Base-by-base conservation (phyloP, 2,113 vertebrate species). In the Hymenochirus boettgeri region DNA sequence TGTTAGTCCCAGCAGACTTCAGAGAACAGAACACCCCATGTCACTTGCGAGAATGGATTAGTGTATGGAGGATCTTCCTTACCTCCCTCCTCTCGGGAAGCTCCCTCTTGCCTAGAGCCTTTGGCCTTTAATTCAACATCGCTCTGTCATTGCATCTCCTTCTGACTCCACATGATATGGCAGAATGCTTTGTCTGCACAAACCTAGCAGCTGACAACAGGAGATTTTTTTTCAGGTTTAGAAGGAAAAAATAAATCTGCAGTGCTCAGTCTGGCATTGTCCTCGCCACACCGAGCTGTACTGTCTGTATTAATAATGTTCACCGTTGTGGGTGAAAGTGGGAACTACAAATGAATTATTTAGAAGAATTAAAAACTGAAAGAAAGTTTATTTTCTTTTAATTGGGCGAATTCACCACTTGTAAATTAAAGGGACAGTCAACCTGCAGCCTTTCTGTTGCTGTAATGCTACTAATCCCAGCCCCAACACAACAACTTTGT, bases 111-210 rank as follows among this genome's bases (percentile, higher is more conserved):
- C 52, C 62, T 52, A 51, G 8, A 31, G 62, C 62, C 15, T 22
- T 56, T 37, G 35, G 45, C 62, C 62, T 64, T 64, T 56, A 39
- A 64, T 64, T 64, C 52, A 31, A 52, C 62, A n/a, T 22, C 45
- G n/a, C 52, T 45, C 62, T 55, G 52, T 55, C 62, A 55, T 22
- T 18, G 37, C 37, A 22, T 46, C 62, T 55, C 52, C 12, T 55
- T 52, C 62, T 33, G 52, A 64, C 62, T 45, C 62, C 62, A 55
- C 62, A 56, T 64, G 62, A 64, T 56, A 64, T 56, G 62, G 37
- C 25, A 46, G 37, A 63, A 64, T 64, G 62, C 62, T 64, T 64
- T 64, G 62, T 64, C 52, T 64, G 62, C 62, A 64, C 24, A 56
- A 64, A 35, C 62, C 51, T 35, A 64, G 37, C 33, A 52, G 35